These are phyloP conservation scores for Neogale vison DNA, from an alignment of 2,113 vertebrate species.

Conservation along the genomic window DNA sequence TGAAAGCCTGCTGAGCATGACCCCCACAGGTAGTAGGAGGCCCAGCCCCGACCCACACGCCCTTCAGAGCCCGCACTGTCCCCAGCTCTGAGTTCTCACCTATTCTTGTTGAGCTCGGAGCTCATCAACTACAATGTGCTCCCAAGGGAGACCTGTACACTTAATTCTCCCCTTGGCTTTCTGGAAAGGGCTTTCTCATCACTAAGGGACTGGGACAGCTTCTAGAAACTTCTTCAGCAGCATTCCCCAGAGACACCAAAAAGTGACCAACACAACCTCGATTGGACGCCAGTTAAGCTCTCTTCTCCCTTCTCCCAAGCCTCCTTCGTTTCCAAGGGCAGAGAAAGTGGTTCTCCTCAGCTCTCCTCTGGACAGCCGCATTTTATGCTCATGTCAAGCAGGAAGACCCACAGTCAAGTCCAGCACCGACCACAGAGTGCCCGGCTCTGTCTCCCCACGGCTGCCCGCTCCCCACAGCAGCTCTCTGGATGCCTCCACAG, in stretches of 20 bases:
- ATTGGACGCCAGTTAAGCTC: background rate
- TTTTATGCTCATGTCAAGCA: too few species aligned
- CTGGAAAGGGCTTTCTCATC: background rate
- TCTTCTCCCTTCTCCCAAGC: background rate
- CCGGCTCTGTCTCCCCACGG: background rate
- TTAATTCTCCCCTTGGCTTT: background rate
- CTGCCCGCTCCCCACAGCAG: background rate
- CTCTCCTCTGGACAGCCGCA: background rate
- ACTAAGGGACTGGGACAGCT: too few species aligned
- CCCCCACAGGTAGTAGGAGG: background rate
- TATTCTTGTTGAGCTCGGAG: background rate
- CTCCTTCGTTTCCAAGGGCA: background rate
- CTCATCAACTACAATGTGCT: background rate
- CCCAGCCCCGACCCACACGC: fast-evolving
- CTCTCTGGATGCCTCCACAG: background rate
- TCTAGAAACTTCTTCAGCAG: background rate
- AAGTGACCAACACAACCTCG: background rate
- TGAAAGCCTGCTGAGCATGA: background rate
- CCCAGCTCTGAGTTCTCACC: background rate
- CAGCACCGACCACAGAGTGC: background rate
- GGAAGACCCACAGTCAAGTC: background rate
- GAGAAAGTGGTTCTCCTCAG: background rate
- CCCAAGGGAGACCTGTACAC: background rate
- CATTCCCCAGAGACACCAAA: background rate
- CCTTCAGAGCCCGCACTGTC: background rate